Evolutionary conservation across 2,113 vertebrate species (phyloP).

Genomic region (Agapornis roseicollis): DNA sequence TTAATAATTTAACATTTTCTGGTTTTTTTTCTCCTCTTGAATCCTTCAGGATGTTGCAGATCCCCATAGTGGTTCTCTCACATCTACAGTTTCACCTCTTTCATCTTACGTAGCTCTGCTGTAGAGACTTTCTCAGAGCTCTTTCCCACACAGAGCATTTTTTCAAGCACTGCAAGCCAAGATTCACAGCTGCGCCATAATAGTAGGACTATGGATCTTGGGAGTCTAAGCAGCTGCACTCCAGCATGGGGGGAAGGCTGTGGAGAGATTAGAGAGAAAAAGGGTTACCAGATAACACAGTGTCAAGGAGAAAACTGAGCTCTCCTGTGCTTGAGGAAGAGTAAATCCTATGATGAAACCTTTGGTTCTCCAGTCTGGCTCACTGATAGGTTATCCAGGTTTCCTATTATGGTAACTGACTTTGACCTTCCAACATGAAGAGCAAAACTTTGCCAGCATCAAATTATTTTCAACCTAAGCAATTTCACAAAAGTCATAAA

Average conservation of each 20-base stretch:
- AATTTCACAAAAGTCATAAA: not conserved
- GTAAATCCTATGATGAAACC: not conserved
- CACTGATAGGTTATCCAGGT: not conserved
- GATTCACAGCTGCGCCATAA: not conserved
- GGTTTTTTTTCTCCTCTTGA: not conserved
- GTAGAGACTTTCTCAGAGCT: not conserved
- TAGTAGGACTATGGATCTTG: not conserved
- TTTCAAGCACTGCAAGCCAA: not conserved
- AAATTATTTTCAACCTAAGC: not conserved
- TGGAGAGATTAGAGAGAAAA: not conserved
- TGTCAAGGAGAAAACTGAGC: not conserved
- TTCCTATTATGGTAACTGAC: not conserved
- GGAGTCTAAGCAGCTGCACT: not conserved
- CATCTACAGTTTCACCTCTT: not conserved
- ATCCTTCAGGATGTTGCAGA: not conserved
- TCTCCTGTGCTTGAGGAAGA: not conserved
- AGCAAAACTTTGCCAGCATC: not conserved
- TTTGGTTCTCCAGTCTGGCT: not conserved
- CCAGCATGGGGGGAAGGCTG: not conserved
- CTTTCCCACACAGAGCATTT: not conserved
- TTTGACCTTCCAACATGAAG: not conserved
- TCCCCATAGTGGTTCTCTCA: not conserved
- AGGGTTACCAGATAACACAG: not conserved
- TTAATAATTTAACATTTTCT: not conserved
- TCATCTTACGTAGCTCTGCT: not conserved